Conservation (phyloP, 2,797 vertebrate genomes). For the Gouania willdenowi region DNA sequence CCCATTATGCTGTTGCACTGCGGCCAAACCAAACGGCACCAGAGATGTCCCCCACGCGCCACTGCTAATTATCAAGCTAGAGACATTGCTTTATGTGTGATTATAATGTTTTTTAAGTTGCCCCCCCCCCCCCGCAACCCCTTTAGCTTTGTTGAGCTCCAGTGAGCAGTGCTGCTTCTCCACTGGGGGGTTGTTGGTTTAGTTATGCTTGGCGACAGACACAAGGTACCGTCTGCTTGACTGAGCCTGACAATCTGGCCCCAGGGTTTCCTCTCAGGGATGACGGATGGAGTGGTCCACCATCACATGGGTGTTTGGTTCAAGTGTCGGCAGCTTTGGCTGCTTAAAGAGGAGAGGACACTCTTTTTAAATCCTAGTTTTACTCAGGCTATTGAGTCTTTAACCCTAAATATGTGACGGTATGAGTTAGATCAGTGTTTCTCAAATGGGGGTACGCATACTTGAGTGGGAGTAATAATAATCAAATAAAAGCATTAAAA, state of each 20-base stretch:
- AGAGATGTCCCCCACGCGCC: slow-evolving; percentile 11
- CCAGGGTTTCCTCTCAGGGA: slow-evolving; percentile 31
- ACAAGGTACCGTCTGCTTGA: slow-evolving; percentile 33
- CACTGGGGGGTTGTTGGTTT: slow-evolving; percentile 10
- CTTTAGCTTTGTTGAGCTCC: slow-evolving; percentile 24
- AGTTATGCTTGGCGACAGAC: slow-evolving; percentile 32
- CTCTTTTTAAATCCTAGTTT: too few species aligned
- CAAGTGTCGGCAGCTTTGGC: slow-evolving; percentile 4
- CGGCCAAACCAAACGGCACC: slow-evolving; percentile 34
- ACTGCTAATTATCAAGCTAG: slow-evolving; percentile 47
- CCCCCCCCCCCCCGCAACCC: too few species aligned
- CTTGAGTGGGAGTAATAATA: too few species aligned
- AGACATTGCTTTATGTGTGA: slow-evolving; percentile 49
- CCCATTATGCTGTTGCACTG: slow-evolving; percentile 16
- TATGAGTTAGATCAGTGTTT: too few species aligned
- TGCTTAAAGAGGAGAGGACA: slow-evolving; percentile 9
- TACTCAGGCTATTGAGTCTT: too few species aligned
- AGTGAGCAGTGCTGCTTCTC: slow-evolving; percentile 15
- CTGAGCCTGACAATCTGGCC: slow-evolving; percentile 34
- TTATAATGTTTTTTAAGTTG: slow-evolving; percentile 54
- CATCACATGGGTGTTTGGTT: slow-evolving; percentile 2
- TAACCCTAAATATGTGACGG: too few species aligned
- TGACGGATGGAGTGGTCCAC: slow-evolving; percentile 8
- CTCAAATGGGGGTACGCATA: too few species aligned
- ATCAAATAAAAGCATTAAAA: too few species aligned